Evolutionary conservation across 2,888 invertebrate species (phyloP).

Genomic region (Metacarcinus magister): DNA sequence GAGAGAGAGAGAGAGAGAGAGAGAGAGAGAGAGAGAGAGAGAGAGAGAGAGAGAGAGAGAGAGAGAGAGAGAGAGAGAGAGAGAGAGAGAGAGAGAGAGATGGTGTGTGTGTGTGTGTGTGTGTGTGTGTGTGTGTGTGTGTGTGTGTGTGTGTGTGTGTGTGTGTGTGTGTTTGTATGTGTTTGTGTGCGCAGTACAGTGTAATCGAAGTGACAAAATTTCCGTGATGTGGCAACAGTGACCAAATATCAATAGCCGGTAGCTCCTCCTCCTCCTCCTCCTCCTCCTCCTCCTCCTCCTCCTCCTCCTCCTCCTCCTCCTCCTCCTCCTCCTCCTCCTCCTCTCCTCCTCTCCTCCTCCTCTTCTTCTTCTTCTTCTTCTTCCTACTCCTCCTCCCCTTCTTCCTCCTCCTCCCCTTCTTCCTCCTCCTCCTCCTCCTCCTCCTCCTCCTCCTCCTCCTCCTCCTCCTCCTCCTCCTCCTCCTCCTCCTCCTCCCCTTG

Average conservation of each 20-base stretch:
- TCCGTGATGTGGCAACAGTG: conserved; percentile 43
- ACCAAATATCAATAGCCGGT: conserved; percentile 27
- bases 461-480: not conserved
- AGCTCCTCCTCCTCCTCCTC: conserved; percentile 19
- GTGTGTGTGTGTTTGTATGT: not conserved
- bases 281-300: conserved; percentile 26
- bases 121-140: not conserved
- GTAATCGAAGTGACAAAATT: conserved; percentile 31
- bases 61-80: conserved; percentile 52
- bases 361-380: not conserved
- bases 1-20: not conserved
- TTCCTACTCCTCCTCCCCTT: not conserved
- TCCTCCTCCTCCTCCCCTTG: not conserved
- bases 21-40: not conserved
- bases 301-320: not conserved
- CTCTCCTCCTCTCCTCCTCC: not conserved
- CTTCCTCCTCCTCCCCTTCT: not conserved
- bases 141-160: not conserved
- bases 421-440: not conserved
- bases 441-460: not conserved
- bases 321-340: not conserved
- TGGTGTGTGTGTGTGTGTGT: not conserved
- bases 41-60: conserved; percentile 30
- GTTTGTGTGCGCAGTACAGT: not conserved
- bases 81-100: conserved; percentile 51